phyloP scores from a whole-genome alignment of 2,797 vertebrate genomes.

The Luscinia luscinia region DNA sequence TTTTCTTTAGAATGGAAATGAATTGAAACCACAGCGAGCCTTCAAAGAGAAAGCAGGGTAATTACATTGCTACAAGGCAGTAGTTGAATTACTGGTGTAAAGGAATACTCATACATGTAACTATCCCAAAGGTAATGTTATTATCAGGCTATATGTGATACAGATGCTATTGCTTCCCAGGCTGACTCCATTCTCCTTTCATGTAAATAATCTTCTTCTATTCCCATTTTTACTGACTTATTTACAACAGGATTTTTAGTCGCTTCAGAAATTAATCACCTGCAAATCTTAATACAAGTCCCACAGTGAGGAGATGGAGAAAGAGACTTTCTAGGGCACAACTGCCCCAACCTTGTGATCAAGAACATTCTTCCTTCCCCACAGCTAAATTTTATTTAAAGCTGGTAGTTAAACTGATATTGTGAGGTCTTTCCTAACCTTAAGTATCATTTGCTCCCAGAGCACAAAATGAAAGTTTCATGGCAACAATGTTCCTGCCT shows the following conservation, averaged over 20 bases:
- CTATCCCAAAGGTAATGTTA: slow-evolving; percentile 20
- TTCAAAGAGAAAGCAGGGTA: slow-evolving; percentile 56
- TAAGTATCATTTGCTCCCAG: not conserved
- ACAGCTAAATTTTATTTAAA: not conserved
- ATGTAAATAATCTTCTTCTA: not conserved
- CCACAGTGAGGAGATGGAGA: not conserved
- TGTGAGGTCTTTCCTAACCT: not conserved
- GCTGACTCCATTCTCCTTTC: not conserved
- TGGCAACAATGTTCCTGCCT: not conserved
- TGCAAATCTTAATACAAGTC: not conserved
- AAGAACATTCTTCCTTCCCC: not conserved
- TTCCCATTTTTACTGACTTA: slow-evolving; percentile 2
- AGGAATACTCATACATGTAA: not conserved
- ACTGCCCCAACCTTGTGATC: not conserved
- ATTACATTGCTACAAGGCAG: slow-evolving; percentile 51
- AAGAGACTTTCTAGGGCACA: not conserved
- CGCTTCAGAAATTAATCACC: not conserved
- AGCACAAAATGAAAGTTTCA: not conserved
- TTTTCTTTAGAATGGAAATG: slow-evolving; percentile 58
- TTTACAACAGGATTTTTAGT: not conserved
- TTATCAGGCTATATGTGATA: not conserved
- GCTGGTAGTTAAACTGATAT: not conserved
- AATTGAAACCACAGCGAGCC: slow-evolving; percentile 43
- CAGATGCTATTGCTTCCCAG: slow-evolving; percentile 15
- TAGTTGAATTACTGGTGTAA: slow-evolving; percentile 49